These are phyloP conservation scores for Staurois parvus DNA, from an alignment of 2,797 vertebrate species.

Conservation along the genomic window DNA sequence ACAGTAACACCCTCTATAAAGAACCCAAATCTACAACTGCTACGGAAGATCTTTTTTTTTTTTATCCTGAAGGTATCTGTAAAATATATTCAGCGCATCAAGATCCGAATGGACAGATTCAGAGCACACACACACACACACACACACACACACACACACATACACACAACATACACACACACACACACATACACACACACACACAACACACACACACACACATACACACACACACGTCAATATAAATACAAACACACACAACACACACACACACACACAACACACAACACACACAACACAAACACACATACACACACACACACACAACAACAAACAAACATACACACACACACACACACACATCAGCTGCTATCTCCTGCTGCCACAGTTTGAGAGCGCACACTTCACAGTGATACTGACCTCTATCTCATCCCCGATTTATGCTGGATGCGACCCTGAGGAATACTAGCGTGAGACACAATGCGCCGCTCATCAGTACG, in stretches of 20 bases:
- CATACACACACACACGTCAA: no score
- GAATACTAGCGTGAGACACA: constrained; percentile 19
- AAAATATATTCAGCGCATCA: not conserved
- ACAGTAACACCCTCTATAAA: no score
- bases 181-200: no score
- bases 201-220: no score
- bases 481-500: not conserved
- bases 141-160: no score
- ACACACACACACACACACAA: no score
- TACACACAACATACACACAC: no score
- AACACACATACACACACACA: no score
- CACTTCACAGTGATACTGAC: constrained; percentile 30
- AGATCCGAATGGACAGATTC: not conserved
- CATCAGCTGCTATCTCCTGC: constrained; percentile 12
- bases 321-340: no score
- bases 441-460: constrained; percentile 20
- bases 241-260: no score
- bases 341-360: no score
- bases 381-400: constrained; percentile 28
- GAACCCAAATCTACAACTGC: not conserved
- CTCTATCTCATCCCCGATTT: constrained; percentile 34
- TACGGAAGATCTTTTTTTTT: not conserved
- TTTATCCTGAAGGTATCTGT: not conserved
- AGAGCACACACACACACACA: not conserved
- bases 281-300: no score